Percentiles rank a stretch among this genome's conserved stretches.
These are phyloP conservation scores for Eulemur macaco DNA, from an alignment of 2,113 vertebrate genomes.

Conservation along the genomic window DNA sequence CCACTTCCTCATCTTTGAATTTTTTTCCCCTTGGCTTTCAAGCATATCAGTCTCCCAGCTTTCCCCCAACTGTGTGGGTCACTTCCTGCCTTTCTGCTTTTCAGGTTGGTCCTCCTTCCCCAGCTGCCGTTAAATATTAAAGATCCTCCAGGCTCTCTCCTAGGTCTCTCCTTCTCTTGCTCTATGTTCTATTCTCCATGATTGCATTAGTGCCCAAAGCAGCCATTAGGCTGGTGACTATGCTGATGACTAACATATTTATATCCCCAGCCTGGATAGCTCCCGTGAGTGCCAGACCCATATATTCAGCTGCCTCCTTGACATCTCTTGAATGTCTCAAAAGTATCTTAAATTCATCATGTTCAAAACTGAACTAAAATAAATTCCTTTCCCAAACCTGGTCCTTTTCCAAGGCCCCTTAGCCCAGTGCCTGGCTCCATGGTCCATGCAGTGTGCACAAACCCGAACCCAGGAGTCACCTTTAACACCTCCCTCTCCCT, in stretches of 20 bases:
- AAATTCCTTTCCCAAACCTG: not conserved
- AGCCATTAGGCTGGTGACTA: not conserved
- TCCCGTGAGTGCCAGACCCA: not conserved
- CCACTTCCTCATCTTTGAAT: not conserved
- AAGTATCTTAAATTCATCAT: conserved; percentile 30
- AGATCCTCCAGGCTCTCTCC: not conserved
- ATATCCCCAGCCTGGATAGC: not conserved
- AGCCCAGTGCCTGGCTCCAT: not conserved
- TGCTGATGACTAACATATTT: not conserved
- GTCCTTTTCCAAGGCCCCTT: not conserved
- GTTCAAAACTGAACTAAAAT: conserved; percentile 1
- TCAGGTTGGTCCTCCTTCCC: not conserved
- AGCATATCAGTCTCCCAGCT: not conserved
- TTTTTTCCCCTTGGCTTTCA: not conserved
- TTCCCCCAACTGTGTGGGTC: not conserved
- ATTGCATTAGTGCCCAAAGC: not conserved
- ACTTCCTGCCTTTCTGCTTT: not conserved
- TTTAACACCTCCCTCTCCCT: no score
- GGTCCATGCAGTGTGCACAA: not conserved
- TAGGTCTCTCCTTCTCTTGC: not conserved
- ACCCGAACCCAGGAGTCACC: not conserved
- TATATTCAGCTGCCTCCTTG: not conserved
- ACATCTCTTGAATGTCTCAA: not conserved
- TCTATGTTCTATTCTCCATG: not conserved
- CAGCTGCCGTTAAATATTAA: not conserved